Percentiles rank a stretch among this genome's conserved stretches.
Conservation (phyloP, 2,888 invertebrate species). For the Empis livida region DNA sequence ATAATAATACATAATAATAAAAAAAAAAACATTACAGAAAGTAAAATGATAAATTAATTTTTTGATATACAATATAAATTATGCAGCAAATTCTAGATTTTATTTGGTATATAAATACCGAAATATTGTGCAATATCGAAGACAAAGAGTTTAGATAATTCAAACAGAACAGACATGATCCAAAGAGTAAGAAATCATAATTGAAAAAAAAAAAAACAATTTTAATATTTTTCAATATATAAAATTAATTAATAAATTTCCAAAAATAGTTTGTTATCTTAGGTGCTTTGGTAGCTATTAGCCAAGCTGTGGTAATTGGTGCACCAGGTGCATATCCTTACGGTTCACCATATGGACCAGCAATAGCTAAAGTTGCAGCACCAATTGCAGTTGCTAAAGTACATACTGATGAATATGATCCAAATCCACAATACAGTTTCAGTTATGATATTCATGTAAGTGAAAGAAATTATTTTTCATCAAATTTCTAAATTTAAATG, state of each 20-base stretch:
- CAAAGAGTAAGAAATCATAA: constrained; percentile 23
- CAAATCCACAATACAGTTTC: constrained; percentile 43
- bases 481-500: background rate
- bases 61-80: too few species aligned
- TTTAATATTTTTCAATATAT: background rate
- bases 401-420: constrained; percentile 32
- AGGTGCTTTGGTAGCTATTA: constrained; percentile 24
- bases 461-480: constrained; percentile 5
- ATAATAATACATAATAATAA: too few species aligned
- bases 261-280: constrained; percentile 22
- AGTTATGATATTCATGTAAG: constrained; percentile 42
- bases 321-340: constrained; percentile 18
- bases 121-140: constrained; percentile 4
- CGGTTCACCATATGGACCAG: constrained; percentile 12
- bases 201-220: background rate
- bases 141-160: constrained; percentile 32
- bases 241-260: constrained; percentile 1
- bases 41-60: too few species aligned
- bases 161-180: constrained; percentile 31
- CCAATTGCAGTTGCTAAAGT: constrained; percentile 21
- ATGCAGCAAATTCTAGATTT: background rate
- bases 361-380: constrained; percentile 26
- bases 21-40: too few species aligned
- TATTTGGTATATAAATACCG: constrained; percentile 11
- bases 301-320: constrained; percentile 27